These are phyloP conservation scores for Drosophila demipolita DNA, from an alignment of 2,888 invertebrate genomes.

Conservation along the genomic window DNA sequence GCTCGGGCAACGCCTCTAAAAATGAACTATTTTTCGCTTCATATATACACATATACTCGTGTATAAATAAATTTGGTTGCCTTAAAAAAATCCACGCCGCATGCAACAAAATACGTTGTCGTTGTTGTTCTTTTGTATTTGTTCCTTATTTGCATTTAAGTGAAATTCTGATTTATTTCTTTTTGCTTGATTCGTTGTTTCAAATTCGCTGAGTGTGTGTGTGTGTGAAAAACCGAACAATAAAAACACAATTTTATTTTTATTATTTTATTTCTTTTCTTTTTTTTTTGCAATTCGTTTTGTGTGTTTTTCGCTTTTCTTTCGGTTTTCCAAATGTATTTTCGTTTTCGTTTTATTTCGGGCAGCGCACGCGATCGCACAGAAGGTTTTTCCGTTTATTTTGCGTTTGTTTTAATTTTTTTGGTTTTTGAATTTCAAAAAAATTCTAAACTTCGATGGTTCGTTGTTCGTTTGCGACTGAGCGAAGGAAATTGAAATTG, in stretches of 20 bases:
- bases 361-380: slow-evolving; percentile 72
- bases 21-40: slow-evolving; percentile 16
- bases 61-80: slow-evolving; percentile 35
- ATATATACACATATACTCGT: slow-evolving; percentile 17
- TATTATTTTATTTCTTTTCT: slow-evolving; percentile 34
- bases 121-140: slow-evolving; percentile 28
- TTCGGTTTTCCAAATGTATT: slow-evolving; percentile 61
- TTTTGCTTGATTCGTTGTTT: slow-evolving; percentile 58
- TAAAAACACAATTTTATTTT: slow-evolving; percentile 31
- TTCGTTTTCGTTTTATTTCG: slow-evolving; percentile 56
- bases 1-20: slow-evolving; percentile 65
- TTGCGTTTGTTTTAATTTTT: slow-evolving; percentile 22
- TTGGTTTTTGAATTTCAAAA: slow-evolving; percentile 37
- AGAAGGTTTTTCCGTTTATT: slow-evolving; percentile 50
- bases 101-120: slow-evolving; percentile 61
- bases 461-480: slow-evolving; percentile 85
- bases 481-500: slow-evolving; percentile 79
- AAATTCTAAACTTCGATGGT: slow-evolving; percentile 84
- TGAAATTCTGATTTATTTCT: slow-evolving; percentile 24
- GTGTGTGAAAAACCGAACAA: slow-evolving; percentile 30
- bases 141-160: slow-evolving; percentile 5
- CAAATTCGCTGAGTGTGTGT: slow-evolving; percentile 44
- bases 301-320: slow-evolving; percentile 28
- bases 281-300: slow-evolving; percentile 53
- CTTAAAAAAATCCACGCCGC: slow-evolving; percentile 54